Evolutionary conservation across 2,113 vertebrate species (phyloP).

Genomic region (Clarias batrachus): DNA sequence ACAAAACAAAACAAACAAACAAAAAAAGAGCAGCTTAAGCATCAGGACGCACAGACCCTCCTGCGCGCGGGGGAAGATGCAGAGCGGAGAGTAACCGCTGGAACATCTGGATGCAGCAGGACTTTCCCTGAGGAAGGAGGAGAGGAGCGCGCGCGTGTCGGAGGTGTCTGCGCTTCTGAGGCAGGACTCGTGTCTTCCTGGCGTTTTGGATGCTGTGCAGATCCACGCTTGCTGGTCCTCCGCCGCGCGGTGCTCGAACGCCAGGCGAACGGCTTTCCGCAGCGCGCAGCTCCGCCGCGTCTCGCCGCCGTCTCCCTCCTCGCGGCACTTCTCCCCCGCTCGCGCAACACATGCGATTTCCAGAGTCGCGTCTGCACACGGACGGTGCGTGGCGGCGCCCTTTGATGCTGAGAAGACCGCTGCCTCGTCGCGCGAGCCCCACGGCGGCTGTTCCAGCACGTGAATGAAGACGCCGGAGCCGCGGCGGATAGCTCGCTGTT

Average conservation of each 20-base stretch:
- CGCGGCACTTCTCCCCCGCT: background rate
- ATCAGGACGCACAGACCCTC: constrained; percentile 49
- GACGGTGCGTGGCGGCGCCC: constrained; percentile 77
- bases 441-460: constrained; percentile 82
- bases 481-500: constrained; percentile 82
- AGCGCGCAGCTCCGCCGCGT: constrained; percentile 79
- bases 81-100: constrained; percentile 72
- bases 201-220: constrained; percentile 89
- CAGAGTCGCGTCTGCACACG: constrained; percentile 70
- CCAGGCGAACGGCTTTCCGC: constrained; percentile 30
- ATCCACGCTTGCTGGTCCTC: constrained; percentile 85
- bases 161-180: constrained; percentile 83
- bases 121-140: constrained; percentile 64
- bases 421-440: constrained; percentile 85
- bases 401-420: constrained; percentile 73
- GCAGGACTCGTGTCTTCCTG: constrained; percentile 88
- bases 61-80: constrained; percentile 49
- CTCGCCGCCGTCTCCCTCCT: constrained; percentile 26
- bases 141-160: constrained; percentile 74
- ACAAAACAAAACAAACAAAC: constrained; percentile 39
- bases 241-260: constrained; percentile 80
- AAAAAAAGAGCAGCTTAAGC: constrained; percentile 56
- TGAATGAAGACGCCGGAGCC: constrained; percentile 90
- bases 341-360: constrained; percentile 78
- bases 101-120: constrained; percentile 69